These are phyloP conservation scores for Cryptoprocta ferox DNA, from an alignment of 2,797 vertebrate genomes.

Conservation along the genomic window DNA sequence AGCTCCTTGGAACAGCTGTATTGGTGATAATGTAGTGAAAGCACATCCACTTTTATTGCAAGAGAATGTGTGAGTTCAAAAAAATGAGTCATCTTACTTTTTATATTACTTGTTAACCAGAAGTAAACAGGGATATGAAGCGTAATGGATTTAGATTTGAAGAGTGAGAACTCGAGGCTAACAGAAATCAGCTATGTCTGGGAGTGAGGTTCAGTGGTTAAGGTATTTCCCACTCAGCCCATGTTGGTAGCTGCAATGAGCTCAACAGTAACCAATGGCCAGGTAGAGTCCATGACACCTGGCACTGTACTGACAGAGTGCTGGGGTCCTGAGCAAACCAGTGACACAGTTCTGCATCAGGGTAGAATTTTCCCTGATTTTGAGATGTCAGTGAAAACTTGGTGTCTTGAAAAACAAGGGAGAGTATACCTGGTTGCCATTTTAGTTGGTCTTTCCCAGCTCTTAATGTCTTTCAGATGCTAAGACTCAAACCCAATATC, in stretches of 20 bases:
- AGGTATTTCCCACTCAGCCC: neutral
- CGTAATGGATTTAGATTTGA: neutral
- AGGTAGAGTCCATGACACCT: neutral
- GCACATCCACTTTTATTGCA: neutral
- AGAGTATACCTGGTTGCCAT: neutral
- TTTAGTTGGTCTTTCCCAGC: neutral
- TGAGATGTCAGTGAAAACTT: neutral
- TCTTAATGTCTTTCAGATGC: neutral
- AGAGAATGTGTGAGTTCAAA: neutral
- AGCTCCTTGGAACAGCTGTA: neutral
- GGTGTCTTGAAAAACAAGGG: neutral
- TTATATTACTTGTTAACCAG: neutral
- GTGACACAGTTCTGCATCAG: neutral
- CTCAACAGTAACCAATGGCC: neutral
- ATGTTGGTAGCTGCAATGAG: neutral
- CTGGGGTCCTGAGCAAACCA: neutral
- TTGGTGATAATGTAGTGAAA: neutral
- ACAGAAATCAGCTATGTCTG: neutral
- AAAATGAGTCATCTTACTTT: neutral
- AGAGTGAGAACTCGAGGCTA: neutral
- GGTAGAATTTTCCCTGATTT: neutral
- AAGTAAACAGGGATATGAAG: neutral
- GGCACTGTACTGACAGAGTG: neutral
- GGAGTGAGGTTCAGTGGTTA: neutral
- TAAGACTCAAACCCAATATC: neutral